A percentile compares a stretch with the other conserved stretches of the same genome.
phyloP scores from a whole-genome alignment of 2,888 invertebrate species.

The Leucophenga maculata region DNA sequence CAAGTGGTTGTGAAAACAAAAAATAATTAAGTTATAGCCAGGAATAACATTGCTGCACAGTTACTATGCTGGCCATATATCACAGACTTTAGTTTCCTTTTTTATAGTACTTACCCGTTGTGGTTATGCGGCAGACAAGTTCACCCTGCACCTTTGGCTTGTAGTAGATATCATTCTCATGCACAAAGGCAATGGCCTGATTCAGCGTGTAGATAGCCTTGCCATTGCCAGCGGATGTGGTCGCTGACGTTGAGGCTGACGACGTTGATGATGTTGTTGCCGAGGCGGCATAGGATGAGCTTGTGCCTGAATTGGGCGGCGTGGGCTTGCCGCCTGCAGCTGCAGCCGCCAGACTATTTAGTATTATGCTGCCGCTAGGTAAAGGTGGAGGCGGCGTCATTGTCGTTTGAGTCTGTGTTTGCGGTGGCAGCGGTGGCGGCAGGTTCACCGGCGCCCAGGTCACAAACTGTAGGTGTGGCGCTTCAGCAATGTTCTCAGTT shows the following conservation, averaged over 20 bases:
- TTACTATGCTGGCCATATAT: too few species aligned
- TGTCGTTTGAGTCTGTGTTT: neutral
- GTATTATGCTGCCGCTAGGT: constrained; percentile 58
- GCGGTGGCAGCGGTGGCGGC: constrained; percentile 57
- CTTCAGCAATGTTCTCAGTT: constrained; percentile 79
- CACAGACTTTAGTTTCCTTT: too few species aligned
- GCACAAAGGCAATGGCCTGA: constrained; percentile 82
- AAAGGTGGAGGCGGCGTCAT: constrained; percentile 38
- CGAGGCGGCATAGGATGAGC: neutral
- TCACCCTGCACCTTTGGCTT: constrained; percentile 82
- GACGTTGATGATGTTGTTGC: neutral
- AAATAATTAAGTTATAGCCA: too few species aligned
- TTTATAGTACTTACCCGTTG: constrained; percentile 74
- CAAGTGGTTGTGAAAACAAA: too few species aligned
- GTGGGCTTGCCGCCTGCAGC: constrained; percentile 54
- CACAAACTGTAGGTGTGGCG: constrained; percentile 82
- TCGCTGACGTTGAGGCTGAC: neutral
- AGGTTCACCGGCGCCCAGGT: constrained; percentile 82
- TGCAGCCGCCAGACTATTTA: constrained; percentile 61
- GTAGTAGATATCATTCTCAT: constrained; percentile 90
- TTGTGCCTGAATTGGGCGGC: constrained; percentile 33
- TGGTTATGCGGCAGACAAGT: constrained; percentile 83
- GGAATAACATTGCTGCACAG: too few species aligned
- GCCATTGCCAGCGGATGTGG: constrained; percentile 31
- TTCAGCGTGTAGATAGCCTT: constrained; percentile 49